Percentiles rank a stretch among this genome's conserved stretches.
These are phyloP conservation scores for Flabesymbios commensalis DNA, from an alignment of 2,888 invertebrate species.

Conservation along the genomic window DNA sequence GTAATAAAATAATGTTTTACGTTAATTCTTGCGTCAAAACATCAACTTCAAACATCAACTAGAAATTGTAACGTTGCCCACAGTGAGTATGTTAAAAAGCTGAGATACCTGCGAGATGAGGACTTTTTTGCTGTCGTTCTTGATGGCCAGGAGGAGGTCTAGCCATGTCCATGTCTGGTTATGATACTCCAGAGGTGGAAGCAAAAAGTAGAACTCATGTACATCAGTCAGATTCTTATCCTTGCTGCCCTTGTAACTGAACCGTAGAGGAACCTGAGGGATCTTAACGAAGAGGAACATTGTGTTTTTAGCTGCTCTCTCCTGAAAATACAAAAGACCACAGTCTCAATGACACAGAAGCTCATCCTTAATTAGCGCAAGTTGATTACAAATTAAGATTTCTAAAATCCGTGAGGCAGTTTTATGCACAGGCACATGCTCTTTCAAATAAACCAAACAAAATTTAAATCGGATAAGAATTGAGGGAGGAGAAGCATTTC, in stretches of 20 bases:
- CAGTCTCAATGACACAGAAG: too few species aligned
- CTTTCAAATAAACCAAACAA: too few species aligned
- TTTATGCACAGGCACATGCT: too few species aligned
- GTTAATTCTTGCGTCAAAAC: too few species aligned
- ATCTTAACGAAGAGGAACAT: constrained; percentile 97
- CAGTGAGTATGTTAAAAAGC: too few species aligned
- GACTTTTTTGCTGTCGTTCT: constrained; percentile 87
- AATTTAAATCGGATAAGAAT: too few species aligned
- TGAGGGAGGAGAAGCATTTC: too few species aligned
- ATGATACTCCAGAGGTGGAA: constrained; percentile 97
- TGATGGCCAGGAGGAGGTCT: constrained; percentile 91
- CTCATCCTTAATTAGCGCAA: too few species aligned
- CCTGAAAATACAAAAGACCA: constrained; percentile 66
- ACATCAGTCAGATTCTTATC: constrained; percentile 98
- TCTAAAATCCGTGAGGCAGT: too few species aligned
- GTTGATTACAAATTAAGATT: too few species aligned
- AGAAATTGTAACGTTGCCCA: too few species aligned
- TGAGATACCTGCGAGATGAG: constrained; percentile 74
- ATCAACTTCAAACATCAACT: too few species aligned
- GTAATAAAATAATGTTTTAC: not conserved
- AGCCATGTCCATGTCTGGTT: constrained; percentile 99
- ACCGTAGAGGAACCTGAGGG: constrained; percentile 91
- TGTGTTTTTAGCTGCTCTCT: constrained; percentile 97
- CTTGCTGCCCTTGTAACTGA: constrained; percentile 79
- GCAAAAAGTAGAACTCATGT: constrained; percentile 87